A percentile compares a stretch with the other conserved stretches of the same genome.
phyloP scores from a whole-genome alignment of 2,113 vertebrate species.

The Zapus hudsonius region DNA sequence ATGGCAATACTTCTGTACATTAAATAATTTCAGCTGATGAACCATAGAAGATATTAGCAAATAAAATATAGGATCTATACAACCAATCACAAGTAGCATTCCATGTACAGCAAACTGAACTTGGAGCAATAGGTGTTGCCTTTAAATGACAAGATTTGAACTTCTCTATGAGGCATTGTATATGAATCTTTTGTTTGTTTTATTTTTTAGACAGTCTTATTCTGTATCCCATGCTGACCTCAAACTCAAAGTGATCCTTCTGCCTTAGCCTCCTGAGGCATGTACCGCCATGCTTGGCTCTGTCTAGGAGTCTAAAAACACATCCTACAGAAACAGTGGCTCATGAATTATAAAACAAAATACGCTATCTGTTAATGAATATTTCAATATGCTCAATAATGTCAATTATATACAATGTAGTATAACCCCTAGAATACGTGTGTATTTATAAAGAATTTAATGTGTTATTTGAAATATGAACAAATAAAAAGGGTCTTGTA shows the following conservation, averaged over 20 bases:
- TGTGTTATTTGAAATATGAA: neutral
- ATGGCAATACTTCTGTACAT: neutral
- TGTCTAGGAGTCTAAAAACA: neutral
- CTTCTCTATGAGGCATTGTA: neutral
- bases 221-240: neutral
- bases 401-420: neutral
- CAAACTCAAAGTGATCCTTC: neutral
- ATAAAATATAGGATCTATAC: neutral
- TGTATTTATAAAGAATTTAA: constrained; percentile 11
- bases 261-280: neutral
- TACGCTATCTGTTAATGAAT: neutral
- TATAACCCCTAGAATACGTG: constrained; percentile 21
- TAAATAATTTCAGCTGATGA: constrained; percentile 6
- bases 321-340: neutral
- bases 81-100: neutral
- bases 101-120: neutral
- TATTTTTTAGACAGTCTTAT: neutral
- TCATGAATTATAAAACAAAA: neutral
- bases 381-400: neutral
- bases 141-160: too few species aligned
- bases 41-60: neutral
- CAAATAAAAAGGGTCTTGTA: too few species aligned
- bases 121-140: neutral
- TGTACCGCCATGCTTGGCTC: neutral
- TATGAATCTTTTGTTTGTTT: neutral